These are phyloP conservation scores for Buceros bicornis DNA, from an alignment of 2,797 vertebrate species.

Conservation along the genomic window DNA sequence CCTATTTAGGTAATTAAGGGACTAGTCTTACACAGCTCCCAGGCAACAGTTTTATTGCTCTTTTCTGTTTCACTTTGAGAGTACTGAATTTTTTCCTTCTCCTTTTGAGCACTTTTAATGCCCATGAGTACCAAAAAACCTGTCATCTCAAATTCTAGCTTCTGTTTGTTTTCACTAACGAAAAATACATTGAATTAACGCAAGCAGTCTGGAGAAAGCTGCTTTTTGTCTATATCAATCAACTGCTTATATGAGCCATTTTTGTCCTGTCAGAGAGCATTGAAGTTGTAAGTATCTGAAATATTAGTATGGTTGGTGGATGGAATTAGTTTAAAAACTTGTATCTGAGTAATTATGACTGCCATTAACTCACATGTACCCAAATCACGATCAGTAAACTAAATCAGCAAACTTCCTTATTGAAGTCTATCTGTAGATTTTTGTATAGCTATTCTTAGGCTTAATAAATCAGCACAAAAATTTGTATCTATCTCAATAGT, in stretches of 20 bases:
- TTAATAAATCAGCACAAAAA: not conserved
- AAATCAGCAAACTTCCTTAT: not conserved
- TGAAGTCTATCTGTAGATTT: not conserved
- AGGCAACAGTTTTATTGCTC: not conserved
- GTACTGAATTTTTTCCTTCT: not conserved
- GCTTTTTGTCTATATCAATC: not conserved
- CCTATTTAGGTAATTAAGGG: not conserved
- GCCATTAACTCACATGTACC: not conserved
- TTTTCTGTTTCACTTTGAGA: not conserved
- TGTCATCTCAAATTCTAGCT: not conserved
- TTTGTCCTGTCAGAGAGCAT: not conserved
- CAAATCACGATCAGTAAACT: not conserved
- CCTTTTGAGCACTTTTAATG: not conserved
- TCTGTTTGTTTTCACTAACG: slow-evolving; percentile 18
- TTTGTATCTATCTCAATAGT: not conserved
- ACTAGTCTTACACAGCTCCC: not conserved
- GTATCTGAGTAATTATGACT: not conserved
- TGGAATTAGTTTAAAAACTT: not conserved
- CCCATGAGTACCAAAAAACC: not conserved
- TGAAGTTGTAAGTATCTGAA: not conserved
- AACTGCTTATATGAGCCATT: not conserved
- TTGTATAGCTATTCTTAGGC: not conserved
- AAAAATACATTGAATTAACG: slow-evolving; percentile 9
- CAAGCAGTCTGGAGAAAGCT: not conserved
- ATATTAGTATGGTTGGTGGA: not conserved